phyloP scores from a whole-genome alignment of 2,888 invertebrate genomes.

The Brachylomia viminalis region DNA sequence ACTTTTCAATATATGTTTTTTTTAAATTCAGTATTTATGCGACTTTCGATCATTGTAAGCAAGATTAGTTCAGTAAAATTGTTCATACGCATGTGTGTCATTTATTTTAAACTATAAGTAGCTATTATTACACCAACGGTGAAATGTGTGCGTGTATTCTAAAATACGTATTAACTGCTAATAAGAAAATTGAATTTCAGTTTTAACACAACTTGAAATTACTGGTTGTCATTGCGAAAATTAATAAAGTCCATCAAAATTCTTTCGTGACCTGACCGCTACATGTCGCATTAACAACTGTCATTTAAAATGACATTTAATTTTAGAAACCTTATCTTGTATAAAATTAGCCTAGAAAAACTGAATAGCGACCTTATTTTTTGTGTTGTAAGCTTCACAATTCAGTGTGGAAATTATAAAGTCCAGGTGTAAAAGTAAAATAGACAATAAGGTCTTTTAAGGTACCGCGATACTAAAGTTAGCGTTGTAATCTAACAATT shows the following conservation, averaged over 20 bases:
- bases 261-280: constrained; percentile 72
- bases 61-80: neutral
- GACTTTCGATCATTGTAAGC: neutral
- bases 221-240: constrained; percentile 26
- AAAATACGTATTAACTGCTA: neutral
- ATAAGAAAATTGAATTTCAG: constrained; percentile 41
- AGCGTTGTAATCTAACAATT: constrained; percentile 88
- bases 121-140: neutral
- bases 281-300: constrained; percentile 82
- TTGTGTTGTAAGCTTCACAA: constrained; percentile 57
- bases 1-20: neutral
- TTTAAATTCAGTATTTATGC: neutral
- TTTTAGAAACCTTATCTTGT: constrained; percentile 62
- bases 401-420: constrained; percentile 36
- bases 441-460: constrained; percentile 76
- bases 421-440: constrained; percentile 63
- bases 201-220: constrained; percentile 34
- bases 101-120: neutral
- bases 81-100: too few relatives aligned
- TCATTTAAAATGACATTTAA: constrained; percentile 85
- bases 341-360: neutral
- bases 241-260: constrained; percentile 36
- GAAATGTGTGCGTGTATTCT: neutral
- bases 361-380: constrained; percentile 25
- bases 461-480: constrained; percentile 82